Base-by-base conservation (phyloP, 53 echinoderm and acorn worm species). In the Pentamera pediparva region DNA sequence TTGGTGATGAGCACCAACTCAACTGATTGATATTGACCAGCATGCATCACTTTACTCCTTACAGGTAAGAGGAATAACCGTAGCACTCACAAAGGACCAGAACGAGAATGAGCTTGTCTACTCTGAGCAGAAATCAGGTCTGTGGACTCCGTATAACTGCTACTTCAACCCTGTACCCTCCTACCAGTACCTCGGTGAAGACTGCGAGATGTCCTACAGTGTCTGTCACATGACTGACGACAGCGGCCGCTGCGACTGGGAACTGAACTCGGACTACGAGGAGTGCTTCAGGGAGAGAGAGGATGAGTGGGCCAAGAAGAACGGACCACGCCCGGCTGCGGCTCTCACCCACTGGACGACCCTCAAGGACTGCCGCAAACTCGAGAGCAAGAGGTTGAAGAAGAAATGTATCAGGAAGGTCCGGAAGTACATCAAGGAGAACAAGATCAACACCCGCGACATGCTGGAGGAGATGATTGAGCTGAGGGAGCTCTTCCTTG, bases 351-450 rank as follows among this genome's bases (percentile, higher is more conserved):
- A 53, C 33, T 80, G 11, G 4, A 80, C 80, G 22, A 38, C 58
- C 7, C 32, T 67, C 11, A 67, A 73, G 19, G 67, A 83, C 36
- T 83, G 83, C 48, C 43, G n/a, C 2, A 50, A 15, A 18, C 25
- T 57, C 37, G 7, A 17, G 37, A 59, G 27, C 51, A 83, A 59
- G 50, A 47, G 41, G 28, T 31, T 34, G 29, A 59, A 59, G 47
- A 67, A 36, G 58, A 56, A 48, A 35, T 83, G 83, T 59, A 11
- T 59, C 30, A 83, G 49, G 27, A 47, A 27, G 2, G 69, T 38
- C 30, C 76, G 59, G 70, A 39, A 76, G 19, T 30, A 24, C 8
- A 35, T 40, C n/a, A 41, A 40, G 28, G 17, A 20, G 11, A 65
- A 15, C 17, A 40, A 41, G 29, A 26, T 39, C 3, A 17, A 65